Conservation (phyloP, 1,140 invertebrate species). For the Cardiocondyla obscurior region DNA sequence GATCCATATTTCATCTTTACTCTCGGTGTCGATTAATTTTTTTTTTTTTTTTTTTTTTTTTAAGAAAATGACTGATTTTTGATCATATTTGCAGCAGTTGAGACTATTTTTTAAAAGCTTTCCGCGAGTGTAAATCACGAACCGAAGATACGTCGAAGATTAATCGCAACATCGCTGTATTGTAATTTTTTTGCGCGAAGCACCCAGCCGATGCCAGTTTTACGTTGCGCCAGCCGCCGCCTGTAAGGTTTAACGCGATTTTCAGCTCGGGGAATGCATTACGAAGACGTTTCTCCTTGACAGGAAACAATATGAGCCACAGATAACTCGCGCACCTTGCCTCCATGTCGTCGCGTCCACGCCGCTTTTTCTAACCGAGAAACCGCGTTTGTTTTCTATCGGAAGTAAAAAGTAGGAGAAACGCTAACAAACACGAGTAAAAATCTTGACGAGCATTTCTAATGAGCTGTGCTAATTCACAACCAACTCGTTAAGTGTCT, state of each 20-base stretch:
- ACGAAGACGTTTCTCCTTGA: constrained; percentile 43
- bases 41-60: too few species aligned
- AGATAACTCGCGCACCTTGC: constrained; percentile 33
- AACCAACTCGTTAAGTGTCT: background rate
- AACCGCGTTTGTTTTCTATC: constrained; percentile 20
- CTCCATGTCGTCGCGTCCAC: background rate
- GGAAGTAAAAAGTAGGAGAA: constrained; percentile 1
- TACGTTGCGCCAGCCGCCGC: background rate
- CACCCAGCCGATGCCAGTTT: background rate
- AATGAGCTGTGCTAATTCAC: background rate
- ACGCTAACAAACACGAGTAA: background rate
- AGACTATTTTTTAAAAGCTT: background rate
- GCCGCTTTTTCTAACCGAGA: constrained; percentile 18
- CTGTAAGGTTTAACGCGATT: constrained; percentile 22
- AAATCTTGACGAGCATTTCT: background rate
- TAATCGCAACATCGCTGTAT: constrained; percentile 1
- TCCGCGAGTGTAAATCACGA: too few species aligned
- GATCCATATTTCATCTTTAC: background rate
- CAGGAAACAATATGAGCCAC: constrained; percentile 44
- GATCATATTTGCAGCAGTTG: too few species aligned
- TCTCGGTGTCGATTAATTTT: background rate
- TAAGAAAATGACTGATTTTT: background rate
- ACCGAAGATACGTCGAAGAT: background rate
- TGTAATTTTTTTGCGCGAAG: background rate
- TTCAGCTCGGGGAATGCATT: constrained; percentile 46